These are phyloP conservation scores for Formica selysi DNA, from an alignment of 1,140 invertebrate species.

Conservation along the genomic window DNA sequence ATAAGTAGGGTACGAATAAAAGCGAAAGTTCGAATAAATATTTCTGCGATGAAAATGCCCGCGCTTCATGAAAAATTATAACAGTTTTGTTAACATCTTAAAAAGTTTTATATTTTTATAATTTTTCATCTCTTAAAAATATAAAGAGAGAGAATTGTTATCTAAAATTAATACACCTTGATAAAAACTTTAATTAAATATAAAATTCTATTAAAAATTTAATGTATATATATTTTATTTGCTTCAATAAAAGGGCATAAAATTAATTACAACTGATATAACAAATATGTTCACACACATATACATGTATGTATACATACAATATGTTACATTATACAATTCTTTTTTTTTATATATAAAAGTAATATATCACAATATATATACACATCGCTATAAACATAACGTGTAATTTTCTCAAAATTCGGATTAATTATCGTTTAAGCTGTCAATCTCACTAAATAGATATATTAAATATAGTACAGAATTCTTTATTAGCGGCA, in stretches of 20 bases:
- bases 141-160: neutral
- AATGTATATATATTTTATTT: neutral
- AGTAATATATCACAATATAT: neutral
- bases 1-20: constrained; percentile 59
- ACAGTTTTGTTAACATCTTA: too few relatives aligned
- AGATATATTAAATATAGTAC: neutral
- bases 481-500: constrained; percentile 2
- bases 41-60: neutral
- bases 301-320: too few relatives aligned
- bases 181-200: neutral
- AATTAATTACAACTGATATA: neutral
- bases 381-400: too few relatives aligned
- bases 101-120: neutral
- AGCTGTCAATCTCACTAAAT: neutral
- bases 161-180: neutral
- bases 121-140: neutral
- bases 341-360: too few relatives aligned
- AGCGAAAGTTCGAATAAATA: constrained; percentile 15
- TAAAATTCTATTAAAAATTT: neutral
- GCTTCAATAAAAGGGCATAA: neutral
- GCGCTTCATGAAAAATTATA: neutral
- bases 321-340: neutral
- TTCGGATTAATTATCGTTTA: neutral
- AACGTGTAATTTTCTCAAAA: neutral
- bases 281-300: neutral